phyloP scores from a whole-genome alignment of 2,888 invertebrate species.

The Neria commutata region DNA sequence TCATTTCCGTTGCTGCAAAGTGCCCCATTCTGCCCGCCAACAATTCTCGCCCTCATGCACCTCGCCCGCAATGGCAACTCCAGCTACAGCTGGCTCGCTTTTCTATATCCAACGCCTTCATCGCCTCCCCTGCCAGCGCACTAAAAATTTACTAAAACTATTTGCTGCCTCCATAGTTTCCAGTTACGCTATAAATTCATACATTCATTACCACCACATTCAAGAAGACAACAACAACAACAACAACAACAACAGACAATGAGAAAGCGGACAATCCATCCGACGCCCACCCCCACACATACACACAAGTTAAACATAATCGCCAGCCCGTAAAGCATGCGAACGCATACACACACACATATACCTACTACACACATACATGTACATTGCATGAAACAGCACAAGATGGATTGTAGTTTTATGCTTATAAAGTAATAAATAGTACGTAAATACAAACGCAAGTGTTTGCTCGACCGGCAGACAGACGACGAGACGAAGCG shows the following conservation, averaged over 20 bases:
- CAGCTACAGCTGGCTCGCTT: too few relatives aligned
- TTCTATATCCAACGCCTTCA: neutral
- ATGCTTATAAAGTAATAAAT: conserved; percentile 55
- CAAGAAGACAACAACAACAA: neutral
- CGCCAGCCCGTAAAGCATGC: conserved; percentile 48
- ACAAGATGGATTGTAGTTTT: conserved; percentile 41
- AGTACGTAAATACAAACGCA: conserved; percentile 44
- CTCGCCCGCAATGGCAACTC: too few relatives aligned
- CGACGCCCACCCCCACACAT: neutral
- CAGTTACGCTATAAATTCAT: conserved; percentile 55
- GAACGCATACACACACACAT: conserved; percentile 6
- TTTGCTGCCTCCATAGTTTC: conserved; percentile 51
- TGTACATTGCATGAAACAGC: neutral
- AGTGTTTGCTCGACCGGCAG: conserved; percentile 14
- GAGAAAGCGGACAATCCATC: neutral
- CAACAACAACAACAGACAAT: neutral
- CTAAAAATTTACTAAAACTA: conserved; percentile 49
- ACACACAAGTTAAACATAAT: conserved; percentile 48
- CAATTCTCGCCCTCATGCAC: too few relatives aligned
- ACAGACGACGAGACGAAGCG: neutral
- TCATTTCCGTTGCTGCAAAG: conserved; percentile 43
- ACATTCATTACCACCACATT: conserved; percentile 51
- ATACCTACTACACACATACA: too few relatives aligned
- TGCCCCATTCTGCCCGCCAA: conserved; percentile 1
- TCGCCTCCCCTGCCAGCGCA: conserved; percentile 5